phyloP scores from a whole-genome alignment of 2,888 invertebrate genomes.

The Nasonia oneida region DNA sequence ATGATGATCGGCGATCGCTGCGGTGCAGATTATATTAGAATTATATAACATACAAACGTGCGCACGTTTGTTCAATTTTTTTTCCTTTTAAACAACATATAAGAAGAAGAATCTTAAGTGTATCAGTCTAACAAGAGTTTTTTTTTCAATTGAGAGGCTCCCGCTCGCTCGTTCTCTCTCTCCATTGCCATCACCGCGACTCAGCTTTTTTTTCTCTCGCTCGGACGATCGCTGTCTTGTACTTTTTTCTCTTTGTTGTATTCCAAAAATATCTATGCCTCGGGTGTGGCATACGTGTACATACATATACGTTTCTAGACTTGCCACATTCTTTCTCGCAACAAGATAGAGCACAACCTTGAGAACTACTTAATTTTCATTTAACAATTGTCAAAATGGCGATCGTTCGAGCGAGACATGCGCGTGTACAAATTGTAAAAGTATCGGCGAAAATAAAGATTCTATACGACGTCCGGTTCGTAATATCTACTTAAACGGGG shows the following conservation, averaged over 20 bases:
- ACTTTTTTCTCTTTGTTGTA: neutral
- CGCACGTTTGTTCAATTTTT: conserved; percentile 18
- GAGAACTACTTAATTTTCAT: neutral
- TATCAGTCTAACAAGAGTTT: conserved; percentile 78
- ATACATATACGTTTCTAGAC: neutral
- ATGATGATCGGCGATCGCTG: conserved; percentile 7
- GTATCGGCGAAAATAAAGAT: neutral
- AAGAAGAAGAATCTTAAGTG: conserved; percentile 74
- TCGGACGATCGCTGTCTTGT: conserved; percentile 13
- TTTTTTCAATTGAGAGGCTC: conserved; percentile 32
- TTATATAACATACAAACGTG: conserved; percentile 47
- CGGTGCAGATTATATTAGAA: conserved; percentile 2
- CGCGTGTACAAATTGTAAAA: neutral
- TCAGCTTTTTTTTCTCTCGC: neutral
- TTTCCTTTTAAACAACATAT: conserved; percentile 59
- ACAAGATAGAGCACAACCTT: neutral
- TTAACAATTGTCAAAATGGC: conserved; percentile 21
- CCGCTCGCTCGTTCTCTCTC: conserved; percentile 15
- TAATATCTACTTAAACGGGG: neutral
- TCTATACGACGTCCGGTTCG: neutral
- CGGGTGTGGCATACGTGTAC: neutral
- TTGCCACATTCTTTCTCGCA: neutral
- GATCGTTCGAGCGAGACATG: neutral
- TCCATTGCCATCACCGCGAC: neutral
- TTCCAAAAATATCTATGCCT: neutral